Evolutionary conservation across 2,113 vertebrate species (phyloP).

Genomic region (Eira barbara): DNA sequence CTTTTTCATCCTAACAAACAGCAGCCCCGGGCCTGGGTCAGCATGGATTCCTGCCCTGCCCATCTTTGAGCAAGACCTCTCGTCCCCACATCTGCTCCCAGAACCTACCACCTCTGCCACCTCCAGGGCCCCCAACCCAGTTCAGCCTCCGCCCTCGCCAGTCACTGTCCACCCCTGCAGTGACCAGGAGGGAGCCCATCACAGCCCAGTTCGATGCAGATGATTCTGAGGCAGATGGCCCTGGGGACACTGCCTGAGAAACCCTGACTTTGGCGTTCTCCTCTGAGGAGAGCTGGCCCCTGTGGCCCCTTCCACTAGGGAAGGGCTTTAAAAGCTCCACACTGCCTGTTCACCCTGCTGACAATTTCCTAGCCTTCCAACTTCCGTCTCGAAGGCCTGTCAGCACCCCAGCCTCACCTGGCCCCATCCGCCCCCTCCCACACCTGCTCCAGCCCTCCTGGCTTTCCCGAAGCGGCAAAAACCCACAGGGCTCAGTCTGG

Average conservation of each 20-base stretch:
- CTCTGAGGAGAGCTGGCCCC: background rate
- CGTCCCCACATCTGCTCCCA: background rate
- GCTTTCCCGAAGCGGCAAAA: background rate
- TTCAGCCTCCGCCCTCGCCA: background rate
- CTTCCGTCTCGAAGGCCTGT: background rate
- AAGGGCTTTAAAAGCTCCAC: background rate
- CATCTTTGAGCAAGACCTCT: background rate
- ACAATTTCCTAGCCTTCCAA: background rate
- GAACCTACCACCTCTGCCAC: background rate
- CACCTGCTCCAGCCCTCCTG: background rate
- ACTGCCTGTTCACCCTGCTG: background rate
- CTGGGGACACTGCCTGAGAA: background rate
- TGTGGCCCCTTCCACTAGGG: background rate
- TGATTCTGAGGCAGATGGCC: background rate
- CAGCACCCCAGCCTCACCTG: too few species aligned
- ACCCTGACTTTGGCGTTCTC: background rate
- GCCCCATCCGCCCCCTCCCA: background rate
- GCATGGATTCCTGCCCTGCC: background rate
- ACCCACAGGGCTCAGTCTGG: background rate
- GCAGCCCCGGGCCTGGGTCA: background rate
- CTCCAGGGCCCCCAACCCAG: background rate
- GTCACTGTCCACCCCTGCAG: background rate
- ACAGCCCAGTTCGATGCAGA: background rate
- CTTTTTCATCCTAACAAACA: background rate
- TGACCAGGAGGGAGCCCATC: background rate